Base-by-base conservation (phyloP, 2,113 vertebrate genomes). In the Panthera uncia region DNA sequence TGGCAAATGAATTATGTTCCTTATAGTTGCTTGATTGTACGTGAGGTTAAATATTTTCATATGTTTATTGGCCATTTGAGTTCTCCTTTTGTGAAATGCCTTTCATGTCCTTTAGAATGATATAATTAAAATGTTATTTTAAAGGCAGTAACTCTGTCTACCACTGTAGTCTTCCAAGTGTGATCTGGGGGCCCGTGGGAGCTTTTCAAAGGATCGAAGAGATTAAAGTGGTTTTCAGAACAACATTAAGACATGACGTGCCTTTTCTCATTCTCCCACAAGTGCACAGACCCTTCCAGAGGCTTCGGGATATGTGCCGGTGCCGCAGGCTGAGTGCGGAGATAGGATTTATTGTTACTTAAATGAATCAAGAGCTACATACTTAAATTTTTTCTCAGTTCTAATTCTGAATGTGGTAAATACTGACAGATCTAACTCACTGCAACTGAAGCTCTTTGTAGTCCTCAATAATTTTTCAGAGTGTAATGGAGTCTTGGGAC, bases 371-470 rank as follows among this genome's bases (percentile, higher is more conserved):
- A 15, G 85, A 50, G 89, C 55, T 76, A 55, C 31, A 55, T 45
- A 69, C 80, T 74, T 79, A 86, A 50, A 74, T 23, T 23, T 83
- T 68, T 91, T 48, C 57, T 87, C 41, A 41, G 65, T 74, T 95
- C 71, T 95, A n/a, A 63, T 96, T 95, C 84, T 94, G 48, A 93
- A 91, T 41, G 50, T 85, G 76, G 15, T 80, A 96, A 95, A 86
- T 86, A 93, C 4, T 90, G 71, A 76, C 31, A 94, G 50, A 52
- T 73, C 45, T 10, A 69, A 89, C 10, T 89, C 52, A 89, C 61
- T 91, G 25, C 76, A 90, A 81, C 41, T 57, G 81, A 86, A 91
- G 27, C 66, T 76, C 63, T 95, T 81, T 93, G 71, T 57, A 23
- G 18, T 69, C 57, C 33, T 92, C 27, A 69, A 0, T 66, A 41